Evolutionary conservation across 2,888 invertebrate species (phyloP).

Genomic region (Oxycera nigricornis): DNA sequence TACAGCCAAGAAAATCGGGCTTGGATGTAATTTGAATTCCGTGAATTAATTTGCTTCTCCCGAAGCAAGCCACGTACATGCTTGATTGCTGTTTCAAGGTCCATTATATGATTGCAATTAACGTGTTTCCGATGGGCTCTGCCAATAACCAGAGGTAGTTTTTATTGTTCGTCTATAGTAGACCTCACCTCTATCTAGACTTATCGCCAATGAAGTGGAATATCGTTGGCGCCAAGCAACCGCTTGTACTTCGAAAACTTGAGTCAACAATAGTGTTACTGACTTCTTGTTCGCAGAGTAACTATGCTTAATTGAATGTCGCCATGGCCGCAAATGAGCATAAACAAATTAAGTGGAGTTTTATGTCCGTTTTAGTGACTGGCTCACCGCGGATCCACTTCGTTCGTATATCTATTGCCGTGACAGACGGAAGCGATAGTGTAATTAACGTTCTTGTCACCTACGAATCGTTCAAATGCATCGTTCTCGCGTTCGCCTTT

Average conservation of each 20-base stretch:
- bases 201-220: no score
- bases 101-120: no score
- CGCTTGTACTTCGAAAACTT: background rate
- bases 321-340: background rate
- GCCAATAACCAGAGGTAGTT: no score
- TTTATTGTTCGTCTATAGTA: no score
- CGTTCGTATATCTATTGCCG: background rate
- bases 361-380: background rate
- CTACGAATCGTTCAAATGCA: slow-evolving; percentile 18
- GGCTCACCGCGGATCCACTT: background rate
- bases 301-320: background rate
- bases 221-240: background rate
- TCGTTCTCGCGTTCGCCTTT: background rate
- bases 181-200: no score
- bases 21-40: no score
- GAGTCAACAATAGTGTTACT: background rate
- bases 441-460: slow-evolving; percentile 27
- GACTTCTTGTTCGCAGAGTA: no score
- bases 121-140: no score
- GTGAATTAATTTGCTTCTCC: no score
- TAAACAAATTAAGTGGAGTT: background rate
- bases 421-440: background rate
- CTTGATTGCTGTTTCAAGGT: no score
- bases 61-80: no score
- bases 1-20: no score